Evolutionary conservation across 1,140 invertebrate genomes (phyloP).

Genomic region (Heliothis subflexa): DNA sequence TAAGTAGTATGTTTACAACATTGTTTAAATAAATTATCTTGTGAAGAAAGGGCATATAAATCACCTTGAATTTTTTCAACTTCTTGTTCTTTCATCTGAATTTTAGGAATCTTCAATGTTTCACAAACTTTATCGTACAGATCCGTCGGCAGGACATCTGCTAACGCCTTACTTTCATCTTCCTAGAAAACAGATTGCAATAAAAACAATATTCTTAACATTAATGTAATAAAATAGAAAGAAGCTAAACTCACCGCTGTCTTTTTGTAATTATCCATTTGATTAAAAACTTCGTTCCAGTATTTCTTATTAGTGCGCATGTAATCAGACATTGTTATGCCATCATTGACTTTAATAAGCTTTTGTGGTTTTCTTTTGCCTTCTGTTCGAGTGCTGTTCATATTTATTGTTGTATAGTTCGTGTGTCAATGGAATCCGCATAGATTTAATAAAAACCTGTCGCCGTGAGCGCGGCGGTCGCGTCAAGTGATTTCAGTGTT

Average conservation of each 20-base stretch:
- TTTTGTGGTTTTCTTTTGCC: constrained; percentile 61
- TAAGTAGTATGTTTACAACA: neutral
- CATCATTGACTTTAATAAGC: constrained; percentile 62
- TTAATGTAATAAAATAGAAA: neutral
- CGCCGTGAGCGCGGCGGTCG: constrained; percentile 14
- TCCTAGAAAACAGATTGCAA: constrained; percentile 47
- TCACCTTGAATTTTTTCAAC: constrained; percentile 57
- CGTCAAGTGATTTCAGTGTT: constrained; percentile 45
- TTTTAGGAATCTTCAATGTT: constrained; percentile 66
- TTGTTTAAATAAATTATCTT: neutral
- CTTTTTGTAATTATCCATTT: constrained; percentile 56
- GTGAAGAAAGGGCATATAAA: neutral
- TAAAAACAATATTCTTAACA: neutral
- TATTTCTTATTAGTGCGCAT: constrained; percentile 73
- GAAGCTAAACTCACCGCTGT: constrained; percentile 59
- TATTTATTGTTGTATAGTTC: constrained; percentile 1
- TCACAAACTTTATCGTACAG: constrained; percentile 73
- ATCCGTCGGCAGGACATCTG: constrained; percentile 72
- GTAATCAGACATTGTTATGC: constrained; percentile 62
- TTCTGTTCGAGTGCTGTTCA: constrained; percentile 33
- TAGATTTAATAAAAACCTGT: constrained; percentile 48
- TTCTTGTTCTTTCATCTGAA: constrained; percentile 55
- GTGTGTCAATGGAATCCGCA: constrained; percentile 39
- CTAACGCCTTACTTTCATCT: constrained; percentile 67
- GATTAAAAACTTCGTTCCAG: constrained; percentile 69